Percentiles rank a stretch among this genome's conserved stretches.
phyloP scores from a whole-genome alignment of 2,797 vertebrate species.

The Corythornis leucogaster region DNA sequence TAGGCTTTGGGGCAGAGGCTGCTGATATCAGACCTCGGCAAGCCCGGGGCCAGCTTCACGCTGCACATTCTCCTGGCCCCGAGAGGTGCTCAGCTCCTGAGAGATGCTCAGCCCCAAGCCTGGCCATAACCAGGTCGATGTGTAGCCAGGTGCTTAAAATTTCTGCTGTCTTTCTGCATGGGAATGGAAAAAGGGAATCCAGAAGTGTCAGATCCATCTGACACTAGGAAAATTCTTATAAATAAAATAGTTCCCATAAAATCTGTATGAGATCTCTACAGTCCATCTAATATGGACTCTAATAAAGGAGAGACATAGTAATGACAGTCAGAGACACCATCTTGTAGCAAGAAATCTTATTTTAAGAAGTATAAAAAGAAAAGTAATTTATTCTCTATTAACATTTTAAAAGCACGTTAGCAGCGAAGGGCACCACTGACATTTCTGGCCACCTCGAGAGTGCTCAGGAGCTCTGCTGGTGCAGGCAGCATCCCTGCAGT shows the following conservation, averaged over 20 bases:
- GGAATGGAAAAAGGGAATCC: slow-evolving; percentile 11
- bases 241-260: slow-evolving; percentile 79
- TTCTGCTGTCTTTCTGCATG: not conserved
- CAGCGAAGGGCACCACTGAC: not conserved
- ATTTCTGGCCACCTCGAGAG: not conserved
- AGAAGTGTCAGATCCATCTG: slow-evolving; percentile 72
- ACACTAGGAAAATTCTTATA: slow-evolving; percentile 79
- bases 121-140: rapidly evolving
- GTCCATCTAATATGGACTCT: slow-evolving; percentile 63
- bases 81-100: not conserved
- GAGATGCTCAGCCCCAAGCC: not conserved
- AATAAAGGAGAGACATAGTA: slow-evolving; percentile 47
- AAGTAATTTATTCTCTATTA: slow-evolving; percentile 65
- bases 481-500: rapidly evolving
- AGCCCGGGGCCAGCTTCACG: not conserved
- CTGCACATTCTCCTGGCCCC: rapidly evolving
- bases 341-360: slow-evolving; percentile 53
- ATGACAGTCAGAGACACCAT: slow-evolving; percentile 31
- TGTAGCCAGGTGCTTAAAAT: not conserved
- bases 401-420: slow-evolving; percentile 42
- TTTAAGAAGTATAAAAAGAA: slow-evolving; percentile 63
- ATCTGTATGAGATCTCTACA: slow-evolving; percentile 71
- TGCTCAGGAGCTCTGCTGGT: rapidly evolving
- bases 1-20: not conserved
- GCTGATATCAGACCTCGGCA: rapidly evolving